These are phyloP conservation scores for Dipus sagitta DNA, from an alignment of 2,797 vertebrate species.

Conservation along the genomic window DNA sequence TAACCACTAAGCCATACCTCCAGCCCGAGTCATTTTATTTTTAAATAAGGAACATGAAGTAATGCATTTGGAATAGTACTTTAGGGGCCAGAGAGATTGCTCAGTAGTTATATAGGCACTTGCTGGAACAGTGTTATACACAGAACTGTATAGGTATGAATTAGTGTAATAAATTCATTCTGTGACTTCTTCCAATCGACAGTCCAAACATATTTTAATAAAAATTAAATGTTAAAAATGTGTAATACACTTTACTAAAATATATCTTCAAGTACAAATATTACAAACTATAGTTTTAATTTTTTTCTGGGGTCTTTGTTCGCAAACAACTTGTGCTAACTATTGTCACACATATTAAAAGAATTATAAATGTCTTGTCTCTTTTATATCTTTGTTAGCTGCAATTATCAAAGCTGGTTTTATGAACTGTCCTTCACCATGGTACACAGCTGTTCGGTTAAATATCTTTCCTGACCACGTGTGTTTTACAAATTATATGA, in stretches of 20 bases:
- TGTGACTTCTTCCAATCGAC: neutral
- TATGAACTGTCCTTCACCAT: neutral
- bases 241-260: slow-evolving; percentile 36
- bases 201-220: neutral
- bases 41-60: neutral
- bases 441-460: slow-evolving; percentile 33
- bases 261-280: slow-evolving; percentile 40
- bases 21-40: too few species aligned
- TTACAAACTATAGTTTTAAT: neutral
- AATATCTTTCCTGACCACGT: slow-evolving; percentile 70
- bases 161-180: neutral
- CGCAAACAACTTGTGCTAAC: neutral
- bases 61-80: neutral
- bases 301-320: neutral
- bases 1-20: too few species aligned
- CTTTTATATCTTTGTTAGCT: neutral
- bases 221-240: neutral
- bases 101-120: too few species aligned
- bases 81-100: neutral
- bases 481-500: slow-evolving; percentile 74
- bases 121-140: neutral
- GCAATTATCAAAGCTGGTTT: neutral
- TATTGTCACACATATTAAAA: neutral
- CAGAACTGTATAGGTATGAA: neutral
- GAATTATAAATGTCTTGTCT: neutral